Evolutionary conservation across 2,113 vertebrate species (phyloP).

Genomic region (Oxyura jamaicensis): DNA sequence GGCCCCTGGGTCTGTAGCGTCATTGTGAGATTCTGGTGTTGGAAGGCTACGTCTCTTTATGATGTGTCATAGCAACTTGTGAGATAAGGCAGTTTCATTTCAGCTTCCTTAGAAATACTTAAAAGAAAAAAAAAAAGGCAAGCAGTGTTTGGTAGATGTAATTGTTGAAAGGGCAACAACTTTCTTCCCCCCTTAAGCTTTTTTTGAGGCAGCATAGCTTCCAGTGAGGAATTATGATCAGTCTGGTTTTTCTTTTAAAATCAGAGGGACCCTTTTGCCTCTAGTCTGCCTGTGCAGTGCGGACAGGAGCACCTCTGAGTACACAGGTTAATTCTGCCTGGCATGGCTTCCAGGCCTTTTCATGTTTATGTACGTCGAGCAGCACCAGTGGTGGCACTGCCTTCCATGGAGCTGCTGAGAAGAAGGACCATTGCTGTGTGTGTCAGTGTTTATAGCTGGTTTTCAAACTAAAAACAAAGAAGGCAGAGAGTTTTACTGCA

Average conservation of each 20-base stretch:
- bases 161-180: not conserved
- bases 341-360: not conserved
- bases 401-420: not conserved
- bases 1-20: not conserved
- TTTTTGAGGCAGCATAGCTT: not conserved
- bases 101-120: slow-evolving; percentile 44
- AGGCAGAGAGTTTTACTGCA: not conserved
- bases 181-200: not conserved
- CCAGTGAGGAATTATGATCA: not conserved
- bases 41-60: not conserved
- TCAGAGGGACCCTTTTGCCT: not conserved
- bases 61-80: not conserved
- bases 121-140: not conserved
- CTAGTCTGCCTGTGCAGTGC: not conserved
- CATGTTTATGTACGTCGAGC: not conserved
- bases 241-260: not conserved
- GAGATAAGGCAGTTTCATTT: slow-evolving; percentile 29
- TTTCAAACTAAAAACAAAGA: not conserved
- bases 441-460: not conserved
- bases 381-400: not conserved
- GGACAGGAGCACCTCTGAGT: not conserved
- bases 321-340: not conserved
- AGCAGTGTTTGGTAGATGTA: not conserved
- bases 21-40: not conserved
- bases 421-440: not conserved